These are phyloP conservation scores for Cheirogaleus major DNA, from an alignment of 2,797 vertebrate species.

Conservation along the genomic window DNA sequence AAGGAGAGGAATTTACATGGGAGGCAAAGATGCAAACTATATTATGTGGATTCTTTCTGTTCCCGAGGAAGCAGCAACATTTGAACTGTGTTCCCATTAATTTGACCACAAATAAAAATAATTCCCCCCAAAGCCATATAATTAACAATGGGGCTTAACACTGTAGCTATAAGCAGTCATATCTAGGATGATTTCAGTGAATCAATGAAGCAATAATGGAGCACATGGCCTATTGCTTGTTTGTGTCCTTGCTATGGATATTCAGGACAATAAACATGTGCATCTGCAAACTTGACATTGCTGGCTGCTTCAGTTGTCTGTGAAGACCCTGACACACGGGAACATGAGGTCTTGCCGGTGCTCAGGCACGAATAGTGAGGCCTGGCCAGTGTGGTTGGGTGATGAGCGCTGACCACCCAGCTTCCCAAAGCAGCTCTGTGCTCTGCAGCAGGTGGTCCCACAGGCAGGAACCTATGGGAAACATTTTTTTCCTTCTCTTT, in stretches of 20 bases:
- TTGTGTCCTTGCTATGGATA: neutral
- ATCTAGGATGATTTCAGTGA: neutral
- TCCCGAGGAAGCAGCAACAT: neutral
- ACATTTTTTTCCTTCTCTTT: no score
- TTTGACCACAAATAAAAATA: neutral
- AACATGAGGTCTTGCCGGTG: no score
- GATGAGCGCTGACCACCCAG: neutral
- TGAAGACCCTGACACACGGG: neutral
- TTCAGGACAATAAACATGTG: rapidly evolving
- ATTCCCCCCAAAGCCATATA: neutral
- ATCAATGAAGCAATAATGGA: neutral
- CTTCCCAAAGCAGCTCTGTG: neutral
- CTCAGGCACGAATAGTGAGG: rapidly evolving
- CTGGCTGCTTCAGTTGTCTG: neutral
- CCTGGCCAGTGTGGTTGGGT: neutral
- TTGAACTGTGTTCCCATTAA: neutral
- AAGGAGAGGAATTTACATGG: neutral
- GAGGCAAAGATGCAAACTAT: neutral
- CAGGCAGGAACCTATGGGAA: neutral
- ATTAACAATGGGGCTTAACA: neutral
- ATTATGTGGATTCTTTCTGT: neutral
- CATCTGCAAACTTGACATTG: neutral
- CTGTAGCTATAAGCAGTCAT: neutral
- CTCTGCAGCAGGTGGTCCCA: neutral
- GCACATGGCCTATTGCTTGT: neutral